Conservation (phyloP, 2,797 vertebrate species). For the Myiothlypis coronata region DNA sequence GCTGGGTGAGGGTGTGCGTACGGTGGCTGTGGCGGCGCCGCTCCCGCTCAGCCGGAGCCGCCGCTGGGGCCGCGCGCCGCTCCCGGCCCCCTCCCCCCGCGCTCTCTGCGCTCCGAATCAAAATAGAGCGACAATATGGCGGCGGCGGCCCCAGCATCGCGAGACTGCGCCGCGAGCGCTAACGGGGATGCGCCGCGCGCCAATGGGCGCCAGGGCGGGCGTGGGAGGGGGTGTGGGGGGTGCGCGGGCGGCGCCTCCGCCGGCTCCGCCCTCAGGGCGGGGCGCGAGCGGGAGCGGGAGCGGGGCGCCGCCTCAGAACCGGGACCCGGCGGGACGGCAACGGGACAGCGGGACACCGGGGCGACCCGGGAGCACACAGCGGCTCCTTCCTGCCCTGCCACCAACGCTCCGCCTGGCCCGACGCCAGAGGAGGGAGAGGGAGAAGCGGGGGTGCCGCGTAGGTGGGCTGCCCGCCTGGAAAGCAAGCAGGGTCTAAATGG, state of each 20-base stretch:
- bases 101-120: conserved; percentile 83
- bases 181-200: background rate
- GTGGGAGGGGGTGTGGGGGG: background rate
- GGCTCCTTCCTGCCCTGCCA: too few relatives aligned
- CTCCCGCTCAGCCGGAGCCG: conserved; percentile 31
- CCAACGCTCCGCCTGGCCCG: background rate
- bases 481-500: background rate
- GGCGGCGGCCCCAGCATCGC: conserved; percentile 82
- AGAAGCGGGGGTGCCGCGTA: background rate
- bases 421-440: too few relatives aligned
- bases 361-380: accelerated
- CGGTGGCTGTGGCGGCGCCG: conserved; percentile 47
- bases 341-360: too few relatives aligned
- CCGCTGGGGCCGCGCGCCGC: conserved; percentile 32
- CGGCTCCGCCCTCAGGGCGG: background rate
- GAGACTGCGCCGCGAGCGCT: conserved; percentile 73
- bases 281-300: background rate
- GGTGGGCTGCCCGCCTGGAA: background rate
- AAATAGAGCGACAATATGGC: conserved; percentile 96
- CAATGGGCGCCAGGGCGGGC: background rate
- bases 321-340: too few relatives aligned
- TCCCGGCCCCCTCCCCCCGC: conserved; percentile 44
- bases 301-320: too few relatives aligned
- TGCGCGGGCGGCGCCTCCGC: accelerated
- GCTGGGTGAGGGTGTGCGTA: background rate